Conservation (phyloP, 1,140 invertebrate genomes). For the Probaryconus sp. region DNA sequence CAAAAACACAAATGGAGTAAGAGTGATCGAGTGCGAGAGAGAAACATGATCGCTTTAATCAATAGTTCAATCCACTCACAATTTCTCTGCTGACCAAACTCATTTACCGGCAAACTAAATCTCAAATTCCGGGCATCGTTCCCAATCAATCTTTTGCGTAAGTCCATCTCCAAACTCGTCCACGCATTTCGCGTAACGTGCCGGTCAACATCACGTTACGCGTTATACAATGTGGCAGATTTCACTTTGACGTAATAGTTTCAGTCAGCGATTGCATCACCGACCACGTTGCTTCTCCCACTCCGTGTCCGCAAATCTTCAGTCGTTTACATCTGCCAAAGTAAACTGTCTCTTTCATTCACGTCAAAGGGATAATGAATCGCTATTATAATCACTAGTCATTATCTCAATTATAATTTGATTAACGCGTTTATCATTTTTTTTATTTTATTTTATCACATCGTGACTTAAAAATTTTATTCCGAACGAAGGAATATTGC, state of each 20-base stretch:
- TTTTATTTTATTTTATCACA: no score
- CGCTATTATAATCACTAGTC: no score
- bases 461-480: no score
- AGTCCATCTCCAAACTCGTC: slow-evolving; percentile 17
- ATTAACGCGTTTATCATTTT: no score
- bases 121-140: slow-evolving; percentile 16
- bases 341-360: no score
- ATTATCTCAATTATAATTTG: no score
- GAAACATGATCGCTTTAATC: no score
- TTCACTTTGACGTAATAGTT: slow-evolving; percentile 57
- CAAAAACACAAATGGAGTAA: no score
- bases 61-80: slow-evolving; percentile 1
- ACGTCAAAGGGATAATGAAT: no score
- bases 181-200: slow-evolving; percentile 7
- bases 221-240: slow-evolving; percentile 50
- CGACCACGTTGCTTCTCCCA: neutral
- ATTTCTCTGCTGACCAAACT: slow-evolving; percentile 5
- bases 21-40: no score
- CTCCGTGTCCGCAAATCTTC: neutral
- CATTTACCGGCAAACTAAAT: slow-evolving; percentile 11
- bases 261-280: slow-evolving; percentile 27
- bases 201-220: slow-evolving; percentile 1
- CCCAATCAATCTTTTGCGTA: slow-evolving; percentile 27
- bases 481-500: no score
- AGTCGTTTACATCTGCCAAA: neutral